Evolutionary conservation across 2,797 vertebrate genomes (phyloP), one percentile per base, ranked within the genome.

Genomic region (Sylvilagus floridanus): DNA sequence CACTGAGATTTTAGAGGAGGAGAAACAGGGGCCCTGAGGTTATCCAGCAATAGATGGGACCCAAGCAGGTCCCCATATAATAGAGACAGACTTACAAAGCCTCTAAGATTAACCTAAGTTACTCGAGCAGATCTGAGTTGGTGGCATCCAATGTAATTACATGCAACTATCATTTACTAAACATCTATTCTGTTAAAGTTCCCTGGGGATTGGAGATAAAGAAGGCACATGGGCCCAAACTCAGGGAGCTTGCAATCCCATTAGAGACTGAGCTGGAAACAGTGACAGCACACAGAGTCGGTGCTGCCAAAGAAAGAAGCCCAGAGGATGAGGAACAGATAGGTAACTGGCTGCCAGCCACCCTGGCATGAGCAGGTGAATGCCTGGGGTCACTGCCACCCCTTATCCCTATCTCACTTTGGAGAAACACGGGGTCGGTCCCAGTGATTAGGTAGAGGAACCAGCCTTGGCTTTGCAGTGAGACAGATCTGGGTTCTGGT

Each of bases 371-470:
- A n/a, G 17, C 21, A 4, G 12, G n/a, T 17, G 37, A 83, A n/a
- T 28, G 30, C 13, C 22, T n/a, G 24, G 1, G n/a, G 32, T 21
- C 28, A 3, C 4, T 32, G 21, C 47, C 37, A 16, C 2, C 21
- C 57, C 88, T 52, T 47, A 66, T 88, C 72, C 37, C 76, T 86
- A 10, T 75, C 72, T 88, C 69, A 52, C n/a, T 92, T 84, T 54
- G 78, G n/a, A 90, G 47, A 75, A 82, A 26, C 13, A 24, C 16
- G 2, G 69, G 24, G 57, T 77, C 63, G n/a, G 37, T 69, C 68
- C 16, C 14, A 17, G 21, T 68, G 85, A 82, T 22, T 77, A 22
- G 3, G 17, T 30, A 9, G 19, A 57, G 32, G 30, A 69, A 66
- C 50, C 42, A 50, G 11, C 35, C n/a, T 35, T 57, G 42, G 10